phyloP scores from a whole-genome alignment of 2,113 vertebrate genomes.

The Seriola rivoliana region DNA sequence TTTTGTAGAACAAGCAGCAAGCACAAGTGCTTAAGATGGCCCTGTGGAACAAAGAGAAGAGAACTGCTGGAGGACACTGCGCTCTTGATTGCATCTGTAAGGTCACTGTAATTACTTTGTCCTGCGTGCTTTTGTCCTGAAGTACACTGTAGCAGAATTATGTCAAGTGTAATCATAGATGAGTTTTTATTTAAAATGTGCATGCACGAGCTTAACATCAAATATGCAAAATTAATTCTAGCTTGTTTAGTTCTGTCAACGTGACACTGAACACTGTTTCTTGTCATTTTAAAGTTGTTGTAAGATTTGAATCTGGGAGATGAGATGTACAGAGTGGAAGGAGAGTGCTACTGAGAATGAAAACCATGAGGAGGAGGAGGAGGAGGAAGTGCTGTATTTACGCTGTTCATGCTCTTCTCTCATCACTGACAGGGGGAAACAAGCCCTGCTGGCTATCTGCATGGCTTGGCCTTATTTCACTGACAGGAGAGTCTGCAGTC shows the following conservation, averaged over 20 bases:
- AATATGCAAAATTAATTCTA: conserved; percentile 15
- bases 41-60: conserved; percentile 69
- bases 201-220: not conserved
- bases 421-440: conserved; percentile 76
- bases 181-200: conserved; percentile 19
- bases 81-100: conserved; percentile 79
- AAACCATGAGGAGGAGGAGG: conserved; percentile 76
- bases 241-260: conserved; percentile 36
- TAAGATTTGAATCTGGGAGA: conserved; percentile 27
- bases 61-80: conserved; percentile 64
- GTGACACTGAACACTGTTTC: conserved; percentile 27
- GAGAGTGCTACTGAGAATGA: conserved; percentile 66
- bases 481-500: conserved; percentile 61
- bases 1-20: conserved; percentile 79
- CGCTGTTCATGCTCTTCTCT: conserved; percentile 69
- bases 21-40: conserved; percentile 70
- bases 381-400: conserved; percentile 82
- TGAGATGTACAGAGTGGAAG: conserved; percentile 35
- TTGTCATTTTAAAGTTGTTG: conserved; percentile 43
- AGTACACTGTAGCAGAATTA: conserved; percentile 44
- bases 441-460: conserved; percentile 74
- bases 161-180: conserved; percentile 57
- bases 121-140: conserved; percentile 62
- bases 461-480: conserved; percentile 60
- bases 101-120: conserved; percentile 71